These are phyloP conservation scores for Amazona guildingii DNA, from an alignment of 2,113 vertebrate species.

Conservation along the genomic window DNA sequence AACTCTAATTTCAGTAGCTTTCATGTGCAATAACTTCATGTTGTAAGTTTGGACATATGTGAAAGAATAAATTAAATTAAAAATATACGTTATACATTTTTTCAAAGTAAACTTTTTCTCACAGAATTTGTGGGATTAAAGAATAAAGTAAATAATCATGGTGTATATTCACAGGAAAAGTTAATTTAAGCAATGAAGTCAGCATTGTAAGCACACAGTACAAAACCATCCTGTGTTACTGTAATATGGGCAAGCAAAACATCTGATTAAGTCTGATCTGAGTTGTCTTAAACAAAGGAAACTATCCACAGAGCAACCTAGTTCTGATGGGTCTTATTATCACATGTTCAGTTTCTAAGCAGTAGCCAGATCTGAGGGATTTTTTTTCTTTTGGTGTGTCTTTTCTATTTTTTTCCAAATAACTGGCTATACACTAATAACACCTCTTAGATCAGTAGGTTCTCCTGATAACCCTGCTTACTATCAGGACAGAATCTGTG, in stretches of 20 bases:
- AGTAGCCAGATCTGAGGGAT: neutral
- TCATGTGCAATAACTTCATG: neutral
- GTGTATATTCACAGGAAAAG: neutral
- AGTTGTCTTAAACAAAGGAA: neutral
- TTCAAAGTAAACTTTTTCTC: neutral
- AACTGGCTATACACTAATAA: neutral
- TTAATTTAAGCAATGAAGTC: neutral
- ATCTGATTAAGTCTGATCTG: neutral
- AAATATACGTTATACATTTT: neutral
- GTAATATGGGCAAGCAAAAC: neutral
- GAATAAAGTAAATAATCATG: neutral
- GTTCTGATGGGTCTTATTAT: neutral
- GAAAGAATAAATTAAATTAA: neutral
- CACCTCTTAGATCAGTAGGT: neutral
- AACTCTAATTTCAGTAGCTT: neutral
- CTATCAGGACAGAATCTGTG: neutral
- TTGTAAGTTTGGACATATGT: neutral
- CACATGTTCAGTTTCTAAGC: neutral
- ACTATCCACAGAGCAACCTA: neutral
- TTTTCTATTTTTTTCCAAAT: neutral
- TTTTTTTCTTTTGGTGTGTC: neutral
- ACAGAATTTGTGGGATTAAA: neutral
- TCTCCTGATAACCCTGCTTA: neutral
- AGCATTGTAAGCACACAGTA: neutral
- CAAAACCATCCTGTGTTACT: neutral